These are phyloP conservation scores for Epizoanthus stellaris DNA, from an alignment of 92 coral and sea anemone species.

Conservation along the genomic window DNA sequence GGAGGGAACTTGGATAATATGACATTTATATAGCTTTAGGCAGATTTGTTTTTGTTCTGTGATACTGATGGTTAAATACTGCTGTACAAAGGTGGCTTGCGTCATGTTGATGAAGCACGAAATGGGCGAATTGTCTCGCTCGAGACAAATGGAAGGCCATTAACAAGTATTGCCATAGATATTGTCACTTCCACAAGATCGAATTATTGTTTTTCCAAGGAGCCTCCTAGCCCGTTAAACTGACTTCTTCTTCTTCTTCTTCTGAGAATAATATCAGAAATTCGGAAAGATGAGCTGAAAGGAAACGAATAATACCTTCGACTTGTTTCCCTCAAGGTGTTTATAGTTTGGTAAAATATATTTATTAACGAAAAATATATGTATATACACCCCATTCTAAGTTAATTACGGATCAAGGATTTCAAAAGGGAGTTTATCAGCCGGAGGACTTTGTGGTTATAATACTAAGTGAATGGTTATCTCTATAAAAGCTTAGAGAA, in stretches of 20 bases:
- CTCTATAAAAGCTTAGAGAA: slow-evolving; percentile 10
- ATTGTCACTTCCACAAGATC: background rate
- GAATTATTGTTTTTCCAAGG: background rate
- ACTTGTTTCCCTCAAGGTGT: background rate
- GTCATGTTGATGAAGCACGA: background rate
- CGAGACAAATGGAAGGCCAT: slow-evolving; percentile 2
- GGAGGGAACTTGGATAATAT: slow-evolving; percentile 21
- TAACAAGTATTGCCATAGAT: background rate
- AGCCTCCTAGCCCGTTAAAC: background rate
- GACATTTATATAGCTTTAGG: slow-evolving; percentile 36
- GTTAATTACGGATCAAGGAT: slow-evolving; percentile 26
- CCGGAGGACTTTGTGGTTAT: slow-evolving; percentile 23
- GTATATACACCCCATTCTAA: slow-evolving; percentile 3
- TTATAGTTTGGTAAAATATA: slow-evolving; percentile 35
- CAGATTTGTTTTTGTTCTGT: slow-evolving; percentile 8
- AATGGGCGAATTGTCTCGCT: slow-evolving; percentile 14
- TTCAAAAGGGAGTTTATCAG: slow-evolving; percentile 6
- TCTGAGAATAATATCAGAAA: background rate
- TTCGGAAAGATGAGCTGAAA: background rate
- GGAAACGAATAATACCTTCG: background rate
- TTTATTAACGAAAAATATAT: background rate
- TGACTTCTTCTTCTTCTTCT: too few relatives aligned
- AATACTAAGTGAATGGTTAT: slow-evolving; percentile 1
- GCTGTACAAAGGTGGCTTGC: background rate
- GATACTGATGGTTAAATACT: slow-evolving; percentile 26